phyloP scores from a whole-genome alignment of 1,140 invertebrate genomes.

The Linepithema humile region DNA sequence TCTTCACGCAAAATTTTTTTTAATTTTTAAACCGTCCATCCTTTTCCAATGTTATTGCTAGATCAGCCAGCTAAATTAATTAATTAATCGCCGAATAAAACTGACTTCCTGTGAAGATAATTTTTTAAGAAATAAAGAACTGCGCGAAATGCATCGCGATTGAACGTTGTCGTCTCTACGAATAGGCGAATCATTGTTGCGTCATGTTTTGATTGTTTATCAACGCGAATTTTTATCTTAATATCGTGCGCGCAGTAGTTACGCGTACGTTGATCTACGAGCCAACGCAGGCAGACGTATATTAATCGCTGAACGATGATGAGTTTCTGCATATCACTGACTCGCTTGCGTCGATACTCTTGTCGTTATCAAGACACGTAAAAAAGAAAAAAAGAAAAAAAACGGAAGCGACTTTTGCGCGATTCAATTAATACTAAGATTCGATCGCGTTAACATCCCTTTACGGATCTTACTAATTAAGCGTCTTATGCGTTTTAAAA shows the following conservation, averaged over 20 bases:
- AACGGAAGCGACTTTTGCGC: neutral
- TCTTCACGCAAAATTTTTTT: neutral
- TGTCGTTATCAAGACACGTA: neutral
- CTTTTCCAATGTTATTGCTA: neutral
- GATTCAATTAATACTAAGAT: neutral
- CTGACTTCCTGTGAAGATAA: neutral
- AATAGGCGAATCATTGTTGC: slow-evolving; percentile 35
- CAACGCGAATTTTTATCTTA: slow-evolving; percentile 33
- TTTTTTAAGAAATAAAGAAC: neutral
- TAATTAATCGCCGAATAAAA: too few species aligned
- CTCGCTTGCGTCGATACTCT: neutral
- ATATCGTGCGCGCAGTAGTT: slow-evolving; percentile 20
- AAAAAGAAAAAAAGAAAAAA: slow-evolving; percentile 1
- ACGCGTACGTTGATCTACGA: slow-evolving; percentile 46
- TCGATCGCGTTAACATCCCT: slow-evolving; percentile 16
- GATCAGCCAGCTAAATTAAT: neutral
- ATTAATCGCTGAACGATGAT: slow-evolving; percentile 25
- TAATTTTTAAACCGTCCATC: neutral
- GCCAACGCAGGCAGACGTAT: slow-evolving; percentile 28
- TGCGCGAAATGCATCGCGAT: neutral
- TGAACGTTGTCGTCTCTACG: neutral
- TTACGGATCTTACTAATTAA: slow-evolving; percentile 19
- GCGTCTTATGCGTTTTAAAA: neutral
- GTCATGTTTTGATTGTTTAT: slow-evolving; percentile 53
- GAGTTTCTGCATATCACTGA: slow-evolving; percentile 28